Base-by-base conservation (phyloP, 2,113 vertebrate species). In the Varanus komodoensis region DNA sequence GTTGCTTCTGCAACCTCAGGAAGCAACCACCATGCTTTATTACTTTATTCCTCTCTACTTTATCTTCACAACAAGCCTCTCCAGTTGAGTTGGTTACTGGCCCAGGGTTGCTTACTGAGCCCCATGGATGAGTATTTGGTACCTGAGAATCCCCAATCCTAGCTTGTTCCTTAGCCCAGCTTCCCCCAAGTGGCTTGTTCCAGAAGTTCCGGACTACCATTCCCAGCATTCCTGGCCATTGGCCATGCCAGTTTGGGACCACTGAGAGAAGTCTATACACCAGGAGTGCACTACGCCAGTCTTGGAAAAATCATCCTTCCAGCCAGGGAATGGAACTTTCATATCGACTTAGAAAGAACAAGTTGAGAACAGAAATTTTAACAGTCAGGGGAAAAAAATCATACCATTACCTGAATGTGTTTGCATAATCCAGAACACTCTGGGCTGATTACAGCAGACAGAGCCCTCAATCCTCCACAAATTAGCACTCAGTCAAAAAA, bases 351-450 rank as follows among this genome's bases (percentile, higher is more conserved):
- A 38, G 87, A 68, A 87, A 48, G 74, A 87, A 88, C 44, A 71
- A 52, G 23, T 71, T 73, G 87, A 54, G n/a, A 82, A 73, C 50
- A 54, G 78, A 88, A 54, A 88, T 71, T 50, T 73, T 71, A 69
- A 81, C 50, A 82, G n/a, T n/a, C 78, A 52, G 54, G 34, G 21
- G 87, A 23, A 15, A n/a, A 15, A n/a, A 27, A 80, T 27, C 44
- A 25, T 32, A 34, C 86, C 86, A 69, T 88, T 68, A 71, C 38
- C 67, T 81, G 50, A 81, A 69, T 29, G 48, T 4, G 29, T 88
- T 82, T 73, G 78, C 78, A 88, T 88, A 88, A 88, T 82, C 67
- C 67, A 38, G 50, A 88, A 14, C 87, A 71, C 87, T 73, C 34
- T 73, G 78, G 68, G 67, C 67, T 69, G 78, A 82, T 88, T 71